Base-by-base conservation (phyloP, 2,888 invertebrate genomes). In the Perithous albicinctus region DNA sequence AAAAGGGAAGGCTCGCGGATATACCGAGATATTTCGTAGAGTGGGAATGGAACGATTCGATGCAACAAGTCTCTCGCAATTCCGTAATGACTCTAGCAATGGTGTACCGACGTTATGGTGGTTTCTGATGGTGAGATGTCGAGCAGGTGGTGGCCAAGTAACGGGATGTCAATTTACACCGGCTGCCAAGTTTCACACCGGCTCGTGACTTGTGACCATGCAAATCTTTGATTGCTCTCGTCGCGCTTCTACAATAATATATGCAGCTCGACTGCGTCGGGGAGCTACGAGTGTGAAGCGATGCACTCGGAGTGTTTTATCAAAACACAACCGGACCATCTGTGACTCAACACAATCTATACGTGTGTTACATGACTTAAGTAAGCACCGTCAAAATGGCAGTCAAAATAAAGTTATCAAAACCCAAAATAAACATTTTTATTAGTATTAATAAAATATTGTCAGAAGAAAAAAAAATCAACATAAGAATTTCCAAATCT, bases 81-180 rank as follows among this genome's bases (percentile, higher is more conserved):
- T 15, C 26, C 6, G 48, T 32, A 67, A 51, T 32, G 18, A 32
- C 32, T 48, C 32, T 67, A 67, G 32, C 18, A 18, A 48, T 18
- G 59, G 5, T 1, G 12, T 29, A 8, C 48, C 20, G 18, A 26
- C 29, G 61, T 38, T 51, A 48, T 29, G 3, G 48, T 48, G 7
- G n/a, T n/a, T n/a, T n/a, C n/a, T n/a, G 7, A 18, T 10, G 51
- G 12, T 12, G 29, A n/a, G 29, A 67, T 15, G 35, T 67, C 20
- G 67, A 29, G 67, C 32, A 59, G 23, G 73, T 61, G 32, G 48
- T 63, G 48, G 23, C 18, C 7, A 64, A 51, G 61, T 79, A 78
- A 78, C 78, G 78, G 78, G 43, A 73, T 51, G 64, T 20, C 64
- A 73, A 73, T 73, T 72, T 78, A 64, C 56, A 64, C 56, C 66